phyloP scores from a whole-genome alignment of 2,797 vertebrate genomes.

The Otolemur crassicaudatus region DNA sequence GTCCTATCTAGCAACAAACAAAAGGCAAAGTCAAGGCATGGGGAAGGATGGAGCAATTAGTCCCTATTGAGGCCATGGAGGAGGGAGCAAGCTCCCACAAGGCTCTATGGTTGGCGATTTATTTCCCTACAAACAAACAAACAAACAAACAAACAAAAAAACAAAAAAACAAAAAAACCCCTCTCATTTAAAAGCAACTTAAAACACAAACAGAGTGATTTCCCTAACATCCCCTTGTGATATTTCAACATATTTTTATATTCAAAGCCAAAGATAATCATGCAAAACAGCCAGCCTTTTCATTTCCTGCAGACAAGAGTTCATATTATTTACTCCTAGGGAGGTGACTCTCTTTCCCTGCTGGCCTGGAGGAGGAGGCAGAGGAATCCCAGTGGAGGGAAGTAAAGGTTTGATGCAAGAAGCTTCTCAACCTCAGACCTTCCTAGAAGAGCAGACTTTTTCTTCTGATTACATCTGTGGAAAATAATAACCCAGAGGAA shows the following conservation, averaged over 20 bases:
- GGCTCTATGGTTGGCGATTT: neutral
- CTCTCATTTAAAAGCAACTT: slow-evolving; percentile 6
- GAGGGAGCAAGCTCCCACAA: neutral
- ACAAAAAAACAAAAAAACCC: neutral
- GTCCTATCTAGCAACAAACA: neutral
- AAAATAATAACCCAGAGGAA: slow-evolving; percentile 63
- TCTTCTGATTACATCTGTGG: slow-evolving; percentile 35
- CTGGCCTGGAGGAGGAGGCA: neutral
- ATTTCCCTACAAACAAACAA: slow-evolving; percentile 4
- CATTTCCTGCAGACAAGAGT: neutral
- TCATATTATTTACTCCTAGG: neutral
- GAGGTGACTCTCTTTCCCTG: neutral
- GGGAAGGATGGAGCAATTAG: neutral
- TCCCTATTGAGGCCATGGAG: neutral
- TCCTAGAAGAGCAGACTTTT: neutral
- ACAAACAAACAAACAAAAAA: neutral
- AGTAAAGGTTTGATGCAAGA: neutral
- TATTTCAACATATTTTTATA: neutral
- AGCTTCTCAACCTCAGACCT: neutral
- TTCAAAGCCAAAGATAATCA: neutral
- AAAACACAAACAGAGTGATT: neutral
- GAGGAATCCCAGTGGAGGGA: neutral
- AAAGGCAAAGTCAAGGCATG: neutral
- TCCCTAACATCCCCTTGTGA: neutral
- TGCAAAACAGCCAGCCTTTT: neutral